Percentiles rank a stretch among this genome's conserved stretches.
Conservation (phyloP, 2,113 vertebrate genomes). For the Hirundichthys speculiger region DNA sequence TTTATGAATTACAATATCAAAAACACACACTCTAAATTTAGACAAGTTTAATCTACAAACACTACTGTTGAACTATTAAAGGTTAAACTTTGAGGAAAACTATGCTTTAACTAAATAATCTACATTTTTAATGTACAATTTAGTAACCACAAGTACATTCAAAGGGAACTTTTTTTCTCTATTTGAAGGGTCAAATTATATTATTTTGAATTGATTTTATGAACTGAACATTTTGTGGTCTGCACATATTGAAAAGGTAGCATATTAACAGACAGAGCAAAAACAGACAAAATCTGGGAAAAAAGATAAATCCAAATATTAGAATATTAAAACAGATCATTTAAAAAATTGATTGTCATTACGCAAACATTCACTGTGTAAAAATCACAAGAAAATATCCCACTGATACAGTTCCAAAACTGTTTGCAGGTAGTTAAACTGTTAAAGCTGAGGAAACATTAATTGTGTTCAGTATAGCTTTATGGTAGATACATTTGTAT, state of each 20-base stretch:
- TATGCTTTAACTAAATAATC: neutral
- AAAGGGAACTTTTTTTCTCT: no score
- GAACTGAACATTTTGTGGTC: neutral
- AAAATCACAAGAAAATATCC: neutral
- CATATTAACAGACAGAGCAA: neutral
- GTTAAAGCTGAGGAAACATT: no score
- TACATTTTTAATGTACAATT: neutral
- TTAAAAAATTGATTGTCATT: no score
- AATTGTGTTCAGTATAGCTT: neutral
- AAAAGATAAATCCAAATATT: no score
- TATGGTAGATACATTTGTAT: neutral
- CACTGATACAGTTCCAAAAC: no score
- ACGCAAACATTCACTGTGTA: conserved; percentile 25
- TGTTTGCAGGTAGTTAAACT: no score
- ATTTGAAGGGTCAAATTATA: neutral
- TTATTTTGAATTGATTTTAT: neutral
- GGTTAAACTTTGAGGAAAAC: neutral
- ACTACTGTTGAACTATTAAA: conserved; percentile 1
- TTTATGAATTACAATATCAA: no score
- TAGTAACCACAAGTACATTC: neutral
- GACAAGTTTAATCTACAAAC: neutral
- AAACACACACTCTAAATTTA: no score
- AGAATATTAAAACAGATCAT: no score
- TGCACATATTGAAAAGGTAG: neutral
- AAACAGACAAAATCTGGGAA: neutral